Base-by-base conservation (phyloP, 2,113 vertebrate species). In the Candoia aspera region DNA sequence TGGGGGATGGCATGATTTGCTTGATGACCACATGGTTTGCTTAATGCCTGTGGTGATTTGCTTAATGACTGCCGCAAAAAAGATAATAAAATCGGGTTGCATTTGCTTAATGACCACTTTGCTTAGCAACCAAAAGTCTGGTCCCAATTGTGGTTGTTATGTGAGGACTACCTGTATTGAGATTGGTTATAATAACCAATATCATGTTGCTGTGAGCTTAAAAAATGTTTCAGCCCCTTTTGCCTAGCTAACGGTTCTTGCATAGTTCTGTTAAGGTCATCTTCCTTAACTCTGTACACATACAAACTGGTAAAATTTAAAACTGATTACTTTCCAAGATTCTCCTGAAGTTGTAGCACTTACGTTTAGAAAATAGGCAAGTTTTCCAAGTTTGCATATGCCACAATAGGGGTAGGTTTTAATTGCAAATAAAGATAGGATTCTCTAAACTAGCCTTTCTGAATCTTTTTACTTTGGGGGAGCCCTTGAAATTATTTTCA, bases 251-350 rank as follows among this genome's bases (percentile, higher is more conserved):
- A 73, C 5, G 17, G 13, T 73, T 33, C 13, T 73, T 73, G n/a
- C 13, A 17, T 33, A 0, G 33, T 73, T 73, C 68, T 33, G n/a
- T 73, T n/a, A 33, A 73, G 12, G 64, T 17, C 33, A 73, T n/a
- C 64, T 17, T 73, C n/a, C n/a, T 73, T 37, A 73, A n/a, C 1
- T 15, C 21, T 73, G 33, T 5, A 73, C 13, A 19, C 68, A 87
- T 94, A 95, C 93, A 94, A 95, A 92, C 91, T n/a, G 0, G 37
- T 55, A 42, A 12, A 93, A 87, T 73, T 73, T 17, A 73, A 73
- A 73, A 8, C 6, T 13, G 68, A 8, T n/a, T 17, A 2, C 33
- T 73, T 29, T 68, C 26, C n/a, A 37, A 33, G 15, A 33, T 73
- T 17, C 26, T 68, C 3, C 62, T 68, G 62, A 68, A 68, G 26